A percentile compares a stretch with the other conserved stretches of the same genome.
Conservation (phyloP, 2,888 invertebrate genomes). For the Noctua comes region DNA sequence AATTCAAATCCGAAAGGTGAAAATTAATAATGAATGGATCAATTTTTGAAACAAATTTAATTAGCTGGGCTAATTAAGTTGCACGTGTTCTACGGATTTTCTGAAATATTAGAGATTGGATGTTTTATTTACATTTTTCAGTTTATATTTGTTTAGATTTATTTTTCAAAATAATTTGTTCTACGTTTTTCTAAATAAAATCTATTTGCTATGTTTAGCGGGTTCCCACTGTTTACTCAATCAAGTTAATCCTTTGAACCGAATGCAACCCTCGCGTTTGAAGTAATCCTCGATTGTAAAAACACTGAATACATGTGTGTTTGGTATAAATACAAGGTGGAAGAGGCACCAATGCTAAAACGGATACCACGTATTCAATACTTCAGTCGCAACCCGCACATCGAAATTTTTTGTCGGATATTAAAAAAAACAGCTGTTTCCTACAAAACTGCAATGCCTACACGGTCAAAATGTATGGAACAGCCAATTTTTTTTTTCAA, state of each 20-base stretch:
- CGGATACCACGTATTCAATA: no score
- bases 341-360: no score
- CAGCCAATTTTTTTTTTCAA: no score
- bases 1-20: neutral
- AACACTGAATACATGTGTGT: neutral
- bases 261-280: neutral
- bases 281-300: neutral
- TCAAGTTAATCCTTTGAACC: neutral
- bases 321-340: neutral
- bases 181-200: neutral
- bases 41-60: neutral
- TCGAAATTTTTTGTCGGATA: no score
- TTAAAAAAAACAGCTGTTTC: no score
- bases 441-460: no score
- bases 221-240: neutral
- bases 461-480: no score
- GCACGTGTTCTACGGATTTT: neutral
- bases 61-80: no score
- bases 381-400: no score
- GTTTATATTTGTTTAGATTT: neutral
- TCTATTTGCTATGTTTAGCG: neutral
- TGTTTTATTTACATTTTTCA: neutral
- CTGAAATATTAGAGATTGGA: neutral
- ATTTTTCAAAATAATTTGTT: neutral
- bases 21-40: neutral